Evolutionary conservation across 2,797 vertebrate genomes (phyloP).

Genomic region (Acomys russatus): DNA sequence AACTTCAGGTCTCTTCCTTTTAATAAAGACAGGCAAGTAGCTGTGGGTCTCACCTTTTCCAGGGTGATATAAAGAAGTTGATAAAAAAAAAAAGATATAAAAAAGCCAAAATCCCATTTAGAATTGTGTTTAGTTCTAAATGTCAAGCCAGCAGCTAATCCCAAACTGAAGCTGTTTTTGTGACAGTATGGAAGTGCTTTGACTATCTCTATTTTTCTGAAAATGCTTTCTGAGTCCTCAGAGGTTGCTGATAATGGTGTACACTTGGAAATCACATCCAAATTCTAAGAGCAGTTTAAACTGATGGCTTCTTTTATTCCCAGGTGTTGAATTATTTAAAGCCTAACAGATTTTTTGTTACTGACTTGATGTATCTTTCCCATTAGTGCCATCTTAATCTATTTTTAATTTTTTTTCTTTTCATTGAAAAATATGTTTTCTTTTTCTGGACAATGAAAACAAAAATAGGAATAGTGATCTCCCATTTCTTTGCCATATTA

Average conservation of each 20-base stretch:
- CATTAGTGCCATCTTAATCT: not conserved
- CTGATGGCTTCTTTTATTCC: not conserved
- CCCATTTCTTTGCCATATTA: not conserved
- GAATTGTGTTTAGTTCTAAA: not conserved
- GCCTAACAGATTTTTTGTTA: not conserved
- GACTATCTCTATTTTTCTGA: not conserved
- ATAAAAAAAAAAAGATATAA: not conserved
- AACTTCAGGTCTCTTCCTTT: not conserved
- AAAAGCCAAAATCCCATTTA: not conserved
- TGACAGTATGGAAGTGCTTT: slow-evolving; percentile 3
- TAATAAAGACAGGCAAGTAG: not conserved
- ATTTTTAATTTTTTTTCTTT: not conserved
- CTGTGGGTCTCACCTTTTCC: not conserved
- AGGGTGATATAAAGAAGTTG: not conserved
- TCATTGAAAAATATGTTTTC: not conserved
- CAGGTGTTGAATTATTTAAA: slow-evolving; percentile 33
- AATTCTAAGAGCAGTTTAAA: not conserved
- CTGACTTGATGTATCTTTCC: slow-evolving; percentile 2
- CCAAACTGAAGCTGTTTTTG: slow-evolving; percentile 7
- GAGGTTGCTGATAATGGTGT: not conserved
- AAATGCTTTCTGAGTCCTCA: not conserved
- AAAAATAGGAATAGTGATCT: not conserved
- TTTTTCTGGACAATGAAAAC: slow-evolving; percentile 10
- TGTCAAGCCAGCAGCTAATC: not conserved
- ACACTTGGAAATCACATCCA: slow-evolving; percentile 26